Base-by-base conservation (phyloP, 2,113 vertebrate species). In the Heptranchias perlo region DNA sequence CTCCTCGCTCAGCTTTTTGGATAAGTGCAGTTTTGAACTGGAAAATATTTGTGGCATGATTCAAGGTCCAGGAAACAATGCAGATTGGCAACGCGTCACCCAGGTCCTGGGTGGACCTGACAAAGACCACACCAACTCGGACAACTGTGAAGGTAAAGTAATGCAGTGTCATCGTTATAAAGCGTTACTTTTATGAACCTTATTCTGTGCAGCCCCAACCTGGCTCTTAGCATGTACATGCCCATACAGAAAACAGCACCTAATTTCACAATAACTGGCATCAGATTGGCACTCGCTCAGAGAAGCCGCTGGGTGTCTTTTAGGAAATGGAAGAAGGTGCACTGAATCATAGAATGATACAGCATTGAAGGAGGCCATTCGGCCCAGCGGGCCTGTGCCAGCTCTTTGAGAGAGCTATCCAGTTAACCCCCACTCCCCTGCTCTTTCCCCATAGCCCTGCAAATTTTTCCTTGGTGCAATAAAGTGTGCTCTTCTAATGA, bases 11-110 rank as follows among this genome's bases (percentile, higher is more conserved):
- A 99, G 97, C 23, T 99, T 99, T 96, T 96, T 99, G 98, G 99
- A 99, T 96, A 98, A 98, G 0, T 99, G 99, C 21, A 97, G 97
- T 97, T 99, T 99, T 98, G 99, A 99, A 97, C 96, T 98, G 96
- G 98, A 98, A 87, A 99, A 98, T 96, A 98, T 99, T 84, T 99
- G 99, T 96, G 99, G 99, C 31, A 99, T 99, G 98, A 97, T 99
- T 97, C 99, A 99, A 97, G 98, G 98, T 96, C 96, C 97, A 96
- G 97, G n/a, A 0, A 97, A 98, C 96, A 97, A 82, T 78, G 97
- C 96, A 1, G 98, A 98, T 52, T 99, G 99, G 99, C 94, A 96
- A 1, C 97, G 97, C 39, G 96, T 98, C 49, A 96, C 97, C 35
- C 87, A 78, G 7, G 97, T 96, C 94, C 61, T 97, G 0, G 96